These are phyloP conservation scores for Drosophila orosa DNA, from an alignment of 1,140 invertebrate genomes.

Conservation along the genomic window DNA sequence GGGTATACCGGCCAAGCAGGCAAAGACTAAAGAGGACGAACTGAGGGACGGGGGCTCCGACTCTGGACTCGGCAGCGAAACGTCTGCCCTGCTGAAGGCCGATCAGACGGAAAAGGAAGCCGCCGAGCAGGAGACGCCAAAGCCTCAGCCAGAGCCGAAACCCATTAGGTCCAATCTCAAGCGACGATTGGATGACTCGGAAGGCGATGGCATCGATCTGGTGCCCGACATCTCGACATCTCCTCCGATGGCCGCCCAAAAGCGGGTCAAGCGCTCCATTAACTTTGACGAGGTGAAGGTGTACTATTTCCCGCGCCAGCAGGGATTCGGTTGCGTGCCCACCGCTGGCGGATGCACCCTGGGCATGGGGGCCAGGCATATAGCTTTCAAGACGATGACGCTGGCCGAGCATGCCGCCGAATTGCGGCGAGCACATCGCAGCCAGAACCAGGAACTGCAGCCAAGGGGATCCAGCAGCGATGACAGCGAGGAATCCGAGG, in stretches of 20 bases:
- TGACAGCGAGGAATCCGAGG: conserved; percentile 91
- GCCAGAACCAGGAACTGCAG: conserved; percentile 89
- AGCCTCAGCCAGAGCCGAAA: conserved; percentile 23
- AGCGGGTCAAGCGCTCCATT: conserved; percentile 91
- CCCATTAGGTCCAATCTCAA: conserved; percentile 76
- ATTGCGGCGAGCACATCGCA: conserved; percentile 92
- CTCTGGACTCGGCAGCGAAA: conserved; percentile 90
- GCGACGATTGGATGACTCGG: conserved; percentile 83
- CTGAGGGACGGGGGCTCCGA: conserved; percentile 91
- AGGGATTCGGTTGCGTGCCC: conserved; percentile 99
- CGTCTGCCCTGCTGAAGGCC: conserved; percentile 60
- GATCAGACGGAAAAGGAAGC: conserved; percentile 24
- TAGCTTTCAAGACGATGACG: conserved; percentile 87
- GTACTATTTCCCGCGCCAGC: conserved; percentile 96
- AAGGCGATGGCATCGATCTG: conserved; percentile 87
- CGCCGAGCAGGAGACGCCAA: background rate
- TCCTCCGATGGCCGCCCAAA: conserved; percentile 84
- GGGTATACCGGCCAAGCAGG: conserved; percentile 13
- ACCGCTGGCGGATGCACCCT: conserved; percentile 98
- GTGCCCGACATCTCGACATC: conserved; percentile 56
- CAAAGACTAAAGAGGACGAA: conserved; percentile 85
- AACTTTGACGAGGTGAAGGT: conserved; percentile 97
- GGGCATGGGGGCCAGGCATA: conserved; percentile 96
- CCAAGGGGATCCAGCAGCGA: conserved; percentile 87
- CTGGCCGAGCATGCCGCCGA: conserved; percentile 93